Conservation (phyloP, 2,797 vertebrate species). For the Typhlichthys eigenmanni region DNA sequence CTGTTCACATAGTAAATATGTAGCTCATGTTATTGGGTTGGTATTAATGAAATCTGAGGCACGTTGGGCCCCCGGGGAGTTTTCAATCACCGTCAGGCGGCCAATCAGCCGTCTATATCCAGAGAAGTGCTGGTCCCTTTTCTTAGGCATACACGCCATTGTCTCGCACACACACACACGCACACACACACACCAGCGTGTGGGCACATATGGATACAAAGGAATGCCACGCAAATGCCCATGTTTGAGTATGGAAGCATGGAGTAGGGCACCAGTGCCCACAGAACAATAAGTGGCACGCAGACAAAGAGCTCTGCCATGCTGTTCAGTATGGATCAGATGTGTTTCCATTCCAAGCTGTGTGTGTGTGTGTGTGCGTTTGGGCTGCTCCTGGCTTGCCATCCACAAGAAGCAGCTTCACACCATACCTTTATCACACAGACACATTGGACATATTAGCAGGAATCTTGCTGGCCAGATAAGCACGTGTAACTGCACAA, state of each 20-base stretch:
- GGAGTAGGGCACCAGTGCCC: conserved; percentile 23
- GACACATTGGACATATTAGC: conserved; percentile 25
- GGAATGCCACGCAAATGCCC: conserved; percentile 52
- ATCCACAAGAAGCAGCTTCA: conserved; percentile 10
- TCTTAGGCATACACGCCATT: too few relatives aligned
- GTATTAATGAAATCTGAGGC: conserved; percentile 70
- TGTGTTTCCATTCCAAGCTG: conserved; percentile 13
- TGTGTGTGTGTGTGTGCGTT: conserved; percentile 12
- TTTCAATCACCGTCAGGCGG: conserved; percentile 37
- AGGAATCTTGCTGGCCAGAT: conserved; percentile 21
- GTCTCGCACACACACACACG: conserved; percentile 26
- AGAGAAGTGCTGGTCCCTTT: too few relatives aligned
- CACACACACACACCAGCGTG: conserved; percentile 30
- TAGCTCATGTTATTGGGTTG: conserved; percentile 66
- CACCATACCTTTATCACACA: conserved; percentile 35
- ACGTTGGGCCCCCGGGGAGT: conserved; percentile 43
- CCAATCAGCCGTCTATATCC: conserved; percentile 45
- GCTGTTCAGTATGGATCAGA: conserved; percentile 11
- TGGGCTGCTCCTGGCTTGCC: conserved; percentile 4
- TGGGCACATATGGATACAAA: conserved; percentile 54
- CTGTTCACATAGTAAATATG: conserved; percentile 60
- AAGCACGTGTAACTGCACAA: conserved; percentile 16
- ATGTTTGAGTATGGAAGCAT: conserved; percentile 34
- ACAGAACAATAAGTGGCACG: conserved; percentile 44
- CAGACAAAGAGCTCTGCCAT: conserved; percentile 39